Base-by-base conservation (phyloP, 2,113 vertebrate genomes). In the Solea senegalensis region DNA sequence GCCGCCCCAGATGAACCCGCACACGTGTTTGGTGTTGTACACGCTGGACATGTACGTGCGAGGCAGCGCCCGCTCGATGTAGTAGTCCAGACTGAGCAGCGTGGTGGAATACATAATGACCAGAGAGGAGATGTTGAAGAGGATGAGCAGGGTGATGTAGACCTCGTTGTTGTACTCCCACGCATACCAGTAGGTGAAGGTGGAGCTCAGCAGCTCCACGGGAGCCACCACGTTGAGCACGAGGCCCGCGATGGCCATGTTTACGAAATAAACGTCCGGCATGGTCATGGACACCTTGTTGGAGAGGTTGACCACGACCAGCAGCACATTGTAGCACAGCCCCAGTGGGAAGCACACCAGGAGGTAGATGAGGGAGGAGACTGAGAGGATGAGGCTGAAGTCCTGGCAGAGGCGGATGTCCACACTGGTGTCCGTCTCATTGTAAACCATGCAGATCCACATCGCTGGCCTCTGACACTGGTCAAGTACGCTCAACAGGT, bases 251-350 rank as follows among this genome's bases (percentile, higher is more conserved):
- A 97, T 95, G 3, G 96, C 97, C 46, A 99, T 97, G 92, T 99
- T 99, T 79, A 98, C 96, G 0, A 98, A 99, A 82, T 99, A 99
- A 64, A 99, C 97, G 0, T 99, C 98, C 0, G 97, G 98, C 97
- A 99, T 99, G 40, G 96, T 98, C 97, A 99, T 97, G 41, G 95
- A 94, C 26, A 94, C 92, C 86, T 96, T 97, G 92, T 97, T 97
- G 65, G 94, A 95, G 66, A 99, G 94, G 87, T 99, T 98, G 60
- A 95, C 98, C 45, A 95, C 92, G 21, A 99, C 94, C 90, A 99
- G 91, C 88, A 98, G 92, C 45, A 91, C 87, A 0, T 97, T 99
- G 92, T 96, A 98, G 86, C 95, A 97, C 45, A 99, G 92, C 60
- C 97, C 95, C n/a, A 98, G 54, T 0, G 98, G 98, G 85, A 98